phyloP scores from a whole-genome alignment of 2,113 vertebrate genomes.

The Phalacrocorax carbo region DNA sequence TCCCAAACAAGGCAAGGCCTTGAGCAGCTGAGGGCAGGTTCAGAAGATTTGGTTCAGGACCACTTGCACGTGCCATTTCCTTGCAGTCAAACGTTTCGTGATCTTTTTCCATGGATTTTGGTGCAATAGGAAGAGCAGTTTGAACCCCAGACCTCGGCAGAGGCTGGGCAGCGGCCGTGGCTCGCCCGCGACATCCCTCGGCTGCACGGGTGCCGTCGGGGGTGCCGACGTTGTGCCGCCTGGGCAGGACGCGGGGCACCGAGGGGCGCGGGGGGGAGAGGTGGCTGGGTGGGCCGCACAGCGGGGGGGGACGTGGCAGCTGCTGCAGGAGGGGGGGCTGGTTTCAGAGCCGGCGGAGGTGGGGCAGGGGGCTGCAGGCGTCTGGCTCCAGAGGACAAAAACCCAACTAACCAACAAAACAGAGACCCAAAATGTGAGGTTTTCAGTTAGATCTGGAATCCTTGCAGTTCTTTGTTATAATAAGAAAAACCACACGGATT shows the following conservation, averaged over 20 bases:
- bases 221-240: rapidly evolving
- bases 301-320: not conserved
- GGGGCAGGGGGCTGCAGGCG: rapidly evolving
- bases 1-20: not conserved
- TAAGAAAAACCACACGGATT: not conserved
- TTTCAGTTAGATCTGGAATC: not conserved
- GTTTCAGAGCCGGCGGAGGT: rapidly evolving
- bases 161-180: not conserved
- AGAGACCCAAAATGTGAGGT: not conserved
- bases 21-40: too few relatives aligned
- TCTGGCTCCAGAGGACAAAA: not conserved
- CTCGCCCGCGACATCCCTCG: not conserved
- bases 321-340: not conserved
- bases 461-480: not conserved
- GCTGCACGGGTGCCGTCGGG: rapidly evolving
- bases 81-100: rapidly evolving
- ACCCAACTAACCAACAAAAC: not conserved
- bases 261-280: rapidly evolving
- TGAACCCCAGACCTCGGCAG: rapidly evolving
- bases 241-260: not conserved
- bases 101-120: not conserved
- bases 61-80: not conserved
- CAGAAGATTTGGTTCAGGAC: not conserved
- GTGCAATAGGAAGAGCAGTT: not conserved
- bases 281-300: not conserved